Conservation (phyloP, 23 tunicate genomes). For the Ciona savignyi region DNA sequence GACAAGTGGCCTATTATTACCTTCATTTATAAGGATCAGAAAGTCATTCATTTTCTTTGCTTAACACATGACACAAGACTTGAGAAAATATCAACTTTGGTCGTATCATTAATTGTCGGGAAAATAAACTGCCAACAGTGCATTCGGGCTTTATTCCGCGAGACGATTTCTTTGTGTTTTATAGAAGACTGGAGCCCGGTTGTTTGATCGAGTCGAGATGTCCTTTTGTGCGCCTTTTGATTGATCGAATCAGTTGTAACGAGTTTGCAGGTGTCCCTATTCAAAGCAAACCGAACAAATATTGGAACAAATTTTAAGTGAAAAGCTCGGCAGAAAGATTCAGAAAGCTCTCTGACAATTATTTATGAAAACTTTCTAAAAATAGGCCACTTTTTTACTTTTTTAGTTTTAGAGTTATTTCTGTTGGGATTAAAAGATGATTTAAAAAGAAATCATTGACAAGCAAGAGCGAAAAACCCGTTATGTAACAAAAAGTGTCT, state of each 20-base stretch:
- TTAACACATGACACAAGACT: not conserved
- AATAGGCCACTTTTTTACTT: too few relatives aligned
- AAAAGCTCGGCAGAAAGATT: too few relatives aligned
- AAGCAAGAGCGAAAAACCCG: too few relatives aligned
- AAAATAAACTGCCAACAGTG: not conserved
- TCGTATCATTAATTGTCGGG: not conserved
- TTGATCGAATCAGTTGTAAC: not conserved
- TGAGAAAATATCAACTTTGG: not conserved
- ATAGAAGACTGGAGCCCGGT: not conserved
- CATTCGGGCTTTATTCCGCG: not conserved
- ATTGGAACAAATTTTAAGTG: not conserved
- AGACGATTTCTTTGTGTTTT: not conserved
- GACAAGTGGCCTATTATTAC: not conserved
- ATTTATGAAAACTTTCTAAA: too few relatives aligned
- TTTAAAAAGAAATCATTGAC: too few relatives aligned
- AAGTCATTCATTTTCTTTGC: not conserved
- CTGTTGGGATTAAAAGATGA: too few relatives aligned
- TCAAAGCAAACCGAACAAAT: not conserved
- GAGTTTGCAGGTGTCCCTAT: not conserved
- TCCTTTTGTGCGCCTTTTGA: not conserved
- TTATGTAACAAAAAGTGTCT: not conserved
- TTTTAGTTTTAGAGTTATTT: too few relatives aligned
- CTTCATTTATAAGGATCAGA: too few relatives aligned
- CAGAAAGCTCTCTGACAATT: too few relatives aligned
- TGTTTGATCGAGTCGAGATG: not conserved